phyloP scores from a whole-genome alignment of 2,113 vertebrate genomes.

The Mesocricetus auratus region DNA sequence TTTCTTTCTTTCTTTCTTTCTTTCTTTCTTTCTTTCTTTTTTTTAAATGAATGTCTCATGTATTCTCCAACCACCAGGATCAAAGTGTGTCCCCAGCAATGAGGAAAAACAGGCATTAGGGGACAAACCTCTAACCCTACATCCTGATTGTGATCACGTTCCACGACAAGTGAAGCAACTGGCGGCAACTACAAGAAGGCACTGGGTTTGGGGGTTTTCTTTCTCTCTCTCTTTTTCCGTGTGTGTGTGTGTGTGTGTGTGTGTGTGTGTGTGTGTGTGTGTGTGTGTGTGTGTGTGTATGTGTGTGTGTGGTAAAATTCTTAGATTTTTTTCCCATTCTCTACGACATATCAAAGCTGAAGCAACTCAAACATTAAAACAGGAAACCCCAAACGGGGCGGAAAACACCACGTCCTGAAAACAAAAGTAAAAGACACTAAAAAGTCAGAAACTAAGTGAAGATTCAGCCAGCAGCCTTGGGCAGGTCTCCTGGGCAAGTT shows the following conservation, averaged over 20 bases:
- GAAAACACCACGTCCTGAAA: slow-evolving; percentile 43
- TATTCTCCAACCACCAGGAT: no score
- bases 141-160: not conserved
- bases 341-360: slow-evolving; percentile 49
- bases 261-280: not conserved
- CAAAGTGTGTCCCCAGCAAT: accelerated
- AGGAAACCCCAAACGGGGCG: slow-evolving; percentile 67
- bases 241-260: not conserved
- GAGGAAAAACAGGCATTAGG: not conserved
- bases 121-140: accelerated
- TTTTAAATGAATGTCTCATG: not conserved
- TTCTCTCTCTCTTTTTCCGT: not conserved
- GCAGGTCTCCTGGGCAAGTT: not conserved
- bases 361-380: slow-evolving; percentile 71
- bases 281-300: not conserved
- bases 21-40: not conserved
- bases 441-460: slow-evolving; percentile 6
- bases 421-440: slow-evolving; percentile 57
- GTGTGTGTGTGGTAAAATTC: slow-evolving; percentile 4
- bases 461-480: accelerated
- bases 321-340: not conserved
- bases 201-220: not conserved
- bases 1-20: accelerated
- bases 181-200: not conserved
- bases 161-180: not conserved